These are phyloP conservation scores for Metridium senile DNA, from an alignment of 92 coral and sea anemone genomes.

Conservation along the genomic window DNA sequence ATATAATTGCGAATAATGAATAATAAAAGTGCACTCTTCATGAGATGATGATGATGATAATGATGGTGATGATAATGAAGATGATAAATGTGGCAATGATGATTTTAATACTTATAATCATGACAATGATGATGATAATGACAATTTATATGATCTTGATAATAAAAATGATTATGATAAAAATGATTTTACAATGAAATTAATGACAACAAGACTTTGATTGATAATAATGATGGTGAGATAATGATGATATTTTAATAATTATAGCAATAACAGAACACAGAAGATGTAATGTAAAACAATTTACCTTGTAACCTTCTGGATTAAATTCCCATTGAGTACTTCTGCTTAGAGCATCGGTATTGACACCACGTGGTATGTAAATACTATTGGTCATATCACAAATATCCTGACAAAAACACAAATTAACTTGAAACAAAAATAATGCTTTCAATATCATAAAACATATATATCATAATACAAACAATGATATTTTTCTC, in stretches of 20 bases:
- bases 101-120: not conserved
- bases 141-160: not conserved
- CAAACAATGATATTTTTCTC: too few species aligned
- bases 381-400: conserved; percentile 95
- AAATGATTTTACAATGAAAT: not conserved
- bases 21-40: too few species aligned
- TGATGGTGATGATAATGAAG: too few species aligned
- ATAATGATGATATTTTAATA: too few species aligned
- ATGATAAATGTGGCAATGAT: not conserved
- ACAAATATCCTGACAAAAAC: conserved; percentile 76
- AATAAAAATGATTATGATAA: not conserved
- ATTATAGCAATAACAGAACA: too few species aligned
- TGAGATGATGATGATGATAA: too few species aligned
- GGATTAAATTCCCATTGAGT: conserved; percentile 89
- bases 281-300: too few species aligned
- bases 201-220: too few species aligned
- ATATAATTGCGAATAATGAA: too few species aligned
- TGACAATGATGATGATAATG: not conserved
- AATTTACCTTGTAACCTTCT: conserved; percentile 76
- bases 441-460: too few species aligned
- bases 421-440: not conserved
- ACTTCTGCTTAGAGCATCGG: conserved; percentile 84
- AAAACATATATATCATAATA: too few species aligned
- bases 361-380: conserved; percentile 98
- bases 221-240: too few species aligned